Conservation (phyloP, 2,797 vertebrate genomes). For the Bradypodion pumilum region DNA sequence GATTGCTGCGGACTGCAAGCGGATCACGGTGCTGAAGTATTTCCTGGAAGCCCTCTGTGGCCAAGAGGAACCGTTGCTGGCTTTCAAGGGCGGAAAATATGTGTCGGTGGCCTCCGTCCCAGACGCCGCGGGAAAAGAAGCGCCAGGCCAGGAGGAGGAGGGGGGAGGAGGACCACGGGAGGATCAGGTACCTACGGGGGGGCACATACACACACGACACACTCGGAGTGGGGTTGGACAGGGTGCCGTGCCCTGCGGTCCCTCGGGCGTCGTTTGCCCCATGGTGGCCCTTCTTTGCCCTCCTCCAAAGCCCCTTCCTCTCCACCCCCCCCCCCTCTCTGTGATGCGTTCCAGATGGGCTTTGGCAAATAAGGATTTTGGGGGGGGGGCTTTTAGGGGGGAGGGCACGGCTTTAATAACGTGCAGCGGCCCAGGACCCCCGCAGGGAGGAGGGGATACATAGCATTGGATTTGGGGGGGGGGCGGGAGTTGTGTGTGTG, state of each 20-base stretch:
- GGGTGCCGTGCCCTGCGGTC: too few relatives aligned
- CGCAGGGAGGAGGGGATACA: constrained; percentile 51
- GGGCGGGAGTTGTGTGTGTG: constrained; percentile 71
- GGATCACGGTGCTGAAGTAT: constrained; percentile 95
- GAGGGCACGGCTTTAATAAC: constrained; percentile 70
- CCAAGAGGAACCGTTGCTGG: constrained; percentile 95
- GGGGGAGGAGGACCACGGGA: constrained; percentile 99
- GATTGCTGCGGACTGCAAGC: constrained; percentile 89
- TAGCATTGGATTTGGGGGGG: constrained; percentile 78
- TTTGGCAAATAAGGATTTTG: constrained; percentile 59
- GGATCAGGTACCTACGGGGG: constrained; percentile 92
- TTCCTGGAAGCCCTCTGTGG: constrained; percentile 94
- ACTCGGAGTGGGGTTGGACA: too few relatives aligned
- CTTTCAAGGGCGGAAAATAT: constrained; percentile 99
- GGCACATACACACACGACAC: too few relatives aligned
- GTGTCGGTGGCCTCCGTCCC: constrained; percentile 92
- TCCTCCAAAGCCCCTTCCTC: constrained; percentile 59
- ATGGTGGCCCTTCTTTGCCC: constrained; percentile 78
- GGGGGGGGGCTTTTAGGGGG: constrained; percentile 22
- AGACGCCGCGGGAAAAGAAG: constrained; percentile 99
- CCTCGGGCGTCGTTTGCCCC: too few relatives aligned
- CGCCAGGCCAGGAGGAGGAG: constrained; percentile 94
- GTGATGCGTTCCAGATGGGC: constrained; percentile 81
- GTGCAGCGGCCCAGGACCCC: constrained; percentile 60
- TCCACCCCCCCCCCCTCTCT: constrained; percentile 61